These are phyloP conservation scores for Sphenodon punctatus DNA, from an alignment of 2,797 vertebrate genomes.

Conservation along the genomic window DNA sequence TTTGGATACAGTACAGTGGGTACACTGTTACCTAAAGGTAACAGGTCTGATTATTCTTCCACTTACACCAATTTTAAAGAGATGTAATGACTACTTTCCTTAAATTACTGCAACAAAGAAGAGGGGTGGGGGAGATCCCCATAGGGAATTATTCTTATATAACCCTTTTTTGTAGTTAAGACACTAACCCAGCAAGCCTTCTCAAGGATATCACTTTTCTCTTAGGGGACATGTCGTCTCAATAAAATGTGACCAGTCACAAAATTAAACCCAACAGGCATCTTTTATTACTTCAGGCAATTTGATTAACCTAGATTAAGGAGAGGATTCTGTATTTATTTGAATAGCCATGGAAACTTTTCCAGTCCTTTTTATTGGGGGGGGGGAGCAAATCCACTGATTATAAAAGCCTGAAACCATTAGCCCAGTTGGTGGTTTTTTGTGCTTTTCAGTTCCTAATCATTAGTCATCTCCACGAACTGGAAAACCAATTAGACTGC, in stretches of 20 bases:
- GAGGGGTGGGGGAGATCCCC: not conserved
- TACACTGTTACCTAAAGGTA: not conserved
- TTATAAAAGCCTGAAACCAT: not conserved
- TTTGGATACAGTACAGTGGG: not conserved
- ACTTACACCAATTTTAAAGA: not conserved
- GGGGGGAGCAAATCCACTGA: not conserved
- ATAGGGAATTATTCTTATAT: not conserved
- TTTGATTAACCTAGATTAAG: conserved; percentile 23
- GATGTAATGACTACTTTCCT: not conserved
- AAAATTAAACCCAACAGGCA: conserved; percentile 41
- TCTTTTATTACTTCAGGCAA: conserved; percentile 15
- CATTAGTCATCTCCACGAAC: not conserved
- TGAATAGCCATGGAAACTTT: conserved; percentile 14
- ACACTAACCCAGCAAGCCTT: conserved; percentile 19
- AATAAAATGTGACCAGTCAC: conserved; percentile 35
- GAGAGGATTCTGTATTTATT: not conserved
- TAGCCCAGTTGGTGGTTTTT: not conserved
- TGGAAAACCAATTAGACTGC: conserved; percentile 10
- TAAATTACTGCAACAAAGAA: not conserved
- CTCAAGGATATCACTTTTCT: not conserved
- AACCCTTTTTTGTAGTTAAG: not conserved
- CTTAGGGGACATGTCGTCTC: conserved; percentile 21
- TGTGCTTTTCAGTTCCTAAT: conserved; percentile 25
- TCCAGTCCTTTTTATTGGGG: not conserved
- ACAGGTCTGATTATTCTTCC: not conserved